phyloP scores from a whole-genome alignment of 2,888 invertebrate species.

The Nymphalis c-album region DNA sequence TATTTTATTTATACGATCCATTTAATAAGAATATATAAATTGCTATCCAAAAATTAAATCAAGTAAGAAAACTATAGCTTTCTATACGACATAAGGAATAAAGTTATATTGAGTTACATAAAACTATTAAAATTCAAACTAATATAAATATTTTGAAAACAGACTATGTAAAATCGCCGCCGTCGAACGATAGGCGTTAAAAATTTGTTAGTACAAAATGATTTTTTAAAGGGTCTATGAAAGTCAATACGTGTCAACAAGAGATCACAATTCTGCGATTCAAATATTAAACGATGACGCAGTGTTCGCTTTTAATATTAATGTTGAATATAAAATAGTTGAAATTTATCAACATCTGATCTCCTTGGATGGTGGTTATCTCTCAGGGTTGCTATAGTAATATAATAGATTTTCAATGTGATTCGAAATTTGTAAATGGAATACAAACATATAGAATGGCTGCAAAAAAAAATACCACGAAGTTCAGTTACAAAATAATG shows the following conservation, averaged over 20 bases:
- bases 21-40: no score
- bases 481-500: not conserved
- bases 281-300: constrained; percentile 66
- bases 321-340: constrained; percentile 74
- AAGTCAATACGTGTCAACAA: constrained; percentile 55
- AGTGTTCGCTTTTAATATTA: constrained; percentile 71
- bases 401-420: not conserved
- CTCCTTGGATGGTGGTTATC: constrained; percentile 17
- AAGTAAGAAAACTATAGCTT: no score
- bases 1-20: no score
- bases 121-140: no score
- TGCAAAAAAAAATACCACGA: not conserved
- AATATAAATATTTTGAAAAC: no score
- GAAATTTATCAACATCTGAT: constrained; percentile 26
- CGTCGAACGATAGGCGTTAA: no score
- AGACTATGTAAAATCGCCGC: no score
- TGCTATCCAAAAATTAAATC: no score
- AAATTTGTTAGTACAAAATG: constrained; percentile 22
- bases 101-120: no score
- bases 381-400: not conserved
- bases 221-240: constrained; percentile 43
- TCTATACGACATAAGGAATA: no score
- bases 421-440: no score
- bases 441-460: no score
- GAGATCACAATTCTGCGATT: constrained; percentile 55